A percentile compares a stretch with the other conserved stretches of the same genome.
Conservation (phyloP, 2,888 invertebrate genomes). For the Nysson spinosus region DNA sequence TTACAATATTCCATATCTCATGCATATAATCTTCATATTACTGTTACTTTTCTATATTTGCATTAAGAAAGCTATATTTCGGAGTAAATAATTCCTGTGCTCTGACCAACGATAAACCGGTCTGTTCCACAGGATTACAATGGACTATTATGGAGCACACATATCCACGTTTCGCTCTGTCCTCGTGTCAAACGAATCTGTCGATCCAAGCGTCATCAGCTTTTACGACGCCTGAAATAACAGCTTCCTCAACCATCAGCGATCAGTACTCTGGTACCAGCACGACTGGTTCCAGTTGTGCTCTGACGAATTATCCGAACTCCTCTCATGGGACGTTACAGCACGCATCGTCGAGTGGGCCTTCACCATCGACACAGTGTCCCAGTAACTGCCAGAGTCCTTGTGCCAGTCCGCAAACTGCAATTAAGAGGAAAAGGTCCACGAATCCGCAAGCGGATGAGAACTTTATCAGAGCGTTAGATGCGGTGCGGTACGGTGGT, state of each 20-base stretch:
- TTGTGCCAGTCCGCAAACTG: conserved; percentile 76
- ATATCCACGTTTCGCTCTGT: conserved; percentile 85
- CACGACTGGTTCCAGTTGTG: conserved; percentile 76
- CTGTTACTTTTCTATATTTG: conserved; percentile 13
- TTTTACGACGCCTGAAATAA: conserved; percentile 78
- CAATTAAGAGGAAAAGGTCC: conserved; percentile 83
- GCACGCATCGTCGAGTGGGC: conserved; percentile 65
- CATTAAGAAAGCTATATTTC: conserved; percentile 11
- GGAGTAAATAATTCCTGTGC: conserved; percentile 58
- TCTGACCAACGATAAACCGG: conserved; percentile 65
- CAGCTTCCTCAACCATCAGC: conserved; percentile 79
- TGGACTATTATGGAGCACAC: conserved; percentile 92
- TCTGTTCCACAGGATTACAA: conserved; percentile 84
- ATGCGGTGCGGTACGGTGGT: conserved; percentile 89
- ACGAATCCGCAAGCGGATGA: conserved; percentile 90
- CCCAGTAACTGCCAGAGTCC: conserved; percentile 75
- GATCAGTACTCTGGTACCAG: conserved; percentile 81
- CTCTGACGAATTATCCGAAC: conserved; percentile 70
- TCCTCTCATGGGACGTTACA: conserved; percentile 71
- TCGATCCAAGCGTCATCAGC: conserved; percentile 76
- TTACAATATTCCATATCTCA: not conserved
- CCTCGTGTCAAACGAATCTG: conserved; percentile 82
- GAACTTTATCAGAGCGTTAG: conserved; percentile 88
- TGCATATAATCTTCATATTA: conserved; percentile 2
- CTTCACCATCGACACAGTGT: conserved; percentile 70